A percentile compares a stretch with the other conserved stretches of the same genome.
These are phyloP conservation scores for Centropus unirufus DNA, from an alignment of 2,113 vertebrate genomes.

Conservation along the genomic window DNA sequence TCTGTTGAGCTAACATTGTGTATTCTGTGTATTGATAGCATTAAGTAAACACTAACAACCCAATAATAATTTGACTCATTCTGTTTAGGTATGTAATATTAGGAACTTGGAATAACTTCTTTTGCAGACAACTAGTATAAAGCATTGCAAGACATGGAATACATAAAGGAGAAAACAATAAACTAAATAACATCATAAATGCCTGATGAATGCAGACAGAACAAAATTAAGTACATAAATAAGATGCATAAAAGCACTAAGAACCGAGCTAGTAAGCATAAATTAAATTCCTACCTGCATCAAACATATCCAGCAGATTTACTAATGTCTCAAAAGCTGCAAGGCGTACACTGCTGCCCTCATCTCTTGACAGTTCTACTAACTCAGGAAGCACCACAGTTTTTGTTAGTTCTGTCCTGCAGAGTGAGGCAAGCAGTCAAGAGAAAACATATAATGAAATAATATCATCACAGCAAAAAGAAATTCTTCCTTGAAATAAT, in stretches of 20 bases:
- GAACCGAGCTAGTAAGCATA: not conserved
- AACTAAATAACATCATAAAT: not conserved
- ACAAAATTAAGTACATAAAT: not conserved
- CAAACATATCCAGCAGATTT: conserved; percentile 89
- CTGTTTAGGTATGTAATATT: not conserved
- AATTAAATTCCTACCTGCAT: conserved; percentile 79
- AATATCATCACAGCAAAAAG: not conserved
- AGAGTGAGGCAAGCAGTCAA: conserved; percentile 23
- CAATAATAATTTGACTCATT: not conserved
- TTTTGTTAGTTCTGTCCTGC: conserved; percentile 89
- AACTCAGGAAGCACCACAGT: conserved; percentile 89
- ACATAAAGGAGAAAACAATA: not conserved
- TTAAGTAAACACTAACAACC: not conserved
- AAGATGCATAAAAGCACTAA: not conserved
- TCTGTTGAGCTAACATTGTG: not conserved
- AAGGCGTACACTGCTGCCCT: conserved; percentile 87
- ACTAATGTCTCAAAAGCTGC: conserved; percentile 93
- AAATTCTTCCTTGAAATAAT: not conserved
- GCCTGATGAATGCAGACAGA: not conserved
- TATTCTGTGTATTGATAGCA: not conserved
- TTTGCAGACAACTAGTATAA: not conserved
- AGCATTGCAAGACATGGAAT: not conserved
- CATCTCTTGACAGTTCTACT: conserved; percentile 88
- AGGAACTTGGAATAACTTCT: not conserved
- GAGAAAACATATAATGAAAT: not conserved